Evolutionary conservation across 2,888 invertebrate species (phyloP), one percentile per base, ranked within the genome.

Genomic region (Drosophila macrospina): DNA sequence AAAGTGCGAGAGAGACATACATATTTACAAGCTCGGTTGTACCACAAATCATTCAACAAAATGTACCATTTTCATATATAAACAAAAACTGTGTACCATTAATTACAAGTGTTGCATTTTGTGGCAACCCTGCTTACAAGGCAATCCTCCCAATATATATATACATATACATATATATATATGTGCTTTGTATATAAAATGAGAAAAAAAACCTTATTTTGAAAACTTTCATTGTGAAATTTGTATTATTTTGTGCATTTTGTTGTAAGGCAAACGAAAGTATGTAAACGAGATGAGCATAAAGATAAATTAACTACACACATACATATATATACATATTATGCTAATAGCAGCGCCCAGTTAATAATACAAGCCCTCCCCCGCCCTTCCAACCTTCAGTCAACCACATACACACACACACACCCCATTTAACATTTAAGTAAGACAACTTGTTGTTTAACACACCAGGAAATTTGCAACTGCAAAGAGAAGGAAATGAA

Each of bases 221-320:
- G 67, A 59, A 71, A 70, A 45, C 20, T 20, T 59, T 68, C 63
- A 68, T 67, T 61, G 70, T 39, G 34, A 61, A 77, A 66, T 69
- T 85, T 85, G 87, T 85, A 85, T 85, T 85, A 84, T 80, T 86
- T 84, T 76, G 72, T 84, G 85, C 85, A 85, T 85, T 85, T 88
- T 77, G 62, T 62, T 80, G 64, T 69, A 83, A 80, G 68, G 74
- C 66, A 75, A 76, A 71, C 59, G n/a, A 71, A 73, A 72, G 57
- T 59, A 62, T 73, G 70, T 63, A 62, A 44, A 26, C 30, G 36
- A 56, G 45, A 77, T 52, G 56, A 68, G 56, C 71, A 71, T 41
- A 60, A 56, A 71, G 48, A 57, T 68, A 52, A 73, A 39, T 50
- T 61, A 61, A 61, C 42, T 30, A 66, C 39, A 76, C 50, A 70